A percentile compares a stretch with the other conserved stretches of the same genome.
Evolutionary conservation across 2,797 vertebrate genomes (phyloP).

Genomic region (Pempheris klunzingeri): DNA sequence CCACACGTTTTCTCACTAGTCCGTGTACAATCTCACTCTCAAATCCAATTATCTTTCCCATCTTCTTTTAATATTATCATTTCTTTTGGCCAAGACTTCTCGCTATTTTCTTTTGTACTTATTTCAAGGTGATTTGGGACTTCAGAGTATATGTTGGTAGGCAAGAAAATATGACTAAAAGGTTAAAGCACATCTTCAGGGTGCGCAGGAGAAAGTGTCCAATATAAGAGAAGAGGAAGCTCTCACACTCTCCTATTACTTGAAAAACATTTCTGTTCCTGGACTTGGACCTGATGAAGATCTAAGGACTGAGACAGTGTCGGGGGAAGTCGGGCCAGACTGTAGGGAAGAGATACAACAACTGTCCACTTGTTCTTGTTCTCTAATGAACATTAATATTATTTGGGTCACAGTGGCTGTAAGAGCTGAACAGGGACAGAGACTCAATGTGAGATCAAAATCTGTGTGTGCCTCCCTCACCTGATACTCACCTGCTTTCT

Average conservation of each 20-base stretch:
- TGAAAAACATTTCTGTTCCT: too few relatives aligned
- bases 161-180: too few relatives aligned
- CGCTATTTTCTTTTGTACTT: constrained; percentile 3
- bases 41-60: constrained; percentile 42
- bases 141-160: neutral
- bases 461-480: constrained; percentile 29
- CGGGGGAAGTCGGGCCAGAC: too few relatives aligned
- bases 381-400: constrained; percentile 16
- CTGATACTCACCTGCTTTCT: constrained; percentile 35
- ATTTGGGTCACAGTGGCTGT: constrained; percentile 24
- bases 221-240: too few relatives aligned
- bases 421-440: neutral
- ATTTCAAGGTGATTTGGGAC: constrained; percentile 19
- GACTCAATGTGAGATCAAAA: neutral
- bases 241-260: too few relatives aligned
- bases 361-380: too few relatives aligned
- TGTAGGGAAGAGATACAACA: too few relatives aligned
- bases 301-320: too few relatives aligned
- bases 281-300: too few relatives aligned
- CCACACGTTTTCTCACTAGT: constrained; percentile 5
- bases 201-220: too few relatives aligned
- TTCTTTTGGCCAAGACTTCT: constrained; percentile 15
- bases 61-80: constrained; percentile 17
- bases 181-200: too few relatives aligned
- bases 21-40: constrained; percentile 11